These are phyloP conservation scores for Acropora yongei DNA, from an alignment of 64 coral and sea anemone genomes.

Conservation along the genomic window DNA sequence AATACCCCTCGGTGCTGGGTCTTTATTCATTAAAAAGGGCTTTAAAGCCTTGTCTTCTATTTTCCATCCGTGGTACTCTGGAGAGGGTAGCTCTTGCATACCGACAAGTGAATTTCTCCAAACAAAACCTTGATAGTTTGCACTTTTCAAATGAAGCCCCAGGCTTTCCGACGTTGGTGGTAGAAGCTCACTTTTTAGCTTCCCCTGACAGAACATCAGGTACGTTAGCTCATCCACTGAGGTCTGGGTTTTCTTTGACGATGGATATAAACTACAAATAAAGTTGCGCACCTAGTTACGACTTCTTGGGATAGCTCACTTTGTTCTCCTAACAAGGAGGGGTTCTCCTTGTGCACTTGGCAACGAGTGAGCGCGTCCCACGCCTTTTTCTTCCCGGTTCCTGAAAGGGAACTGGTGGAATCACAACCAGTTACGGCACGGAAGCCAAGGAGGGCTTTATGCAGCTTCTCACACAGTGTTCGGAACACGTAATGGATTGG, in stretches of 20 bases:
- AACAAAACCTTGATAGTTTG: conserved; percentile 47
- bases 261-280: conserved; percentile 33
- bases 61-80: conserved; percentile 19
- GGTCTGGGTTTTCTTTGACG: not conserved
- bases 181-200: not conserved
- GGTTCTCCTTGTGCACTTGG: conserved; percentile 53
- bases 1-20: conserved; percentile 25
- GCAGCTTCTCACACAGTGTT: not conserved
- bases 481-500: not conserved
- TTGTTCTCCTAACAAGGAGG: conserved; percentile 22
- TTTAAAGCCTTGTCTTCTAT: not conserved
- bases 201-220: conserved; percentile 42
- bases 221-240: not conserved
- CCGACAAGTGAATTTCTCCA: conserved; percentile 38
- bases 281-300: conserved; percentile 24
- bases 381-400: conserved; percentile 46
- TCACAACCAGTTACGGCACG: conserved; percentile 55
- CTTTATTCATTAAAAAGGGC: conserved; percentile 30
- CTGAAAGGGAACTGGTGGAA: conserved; percentile 30
- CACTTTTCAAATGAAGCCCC: conserved; percentile 37
- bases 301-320: conserved; percentile 1
- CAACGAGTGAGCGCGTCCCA: conserved; percentile 5
- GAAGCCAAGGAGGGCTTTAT: conserved; percentile 43
- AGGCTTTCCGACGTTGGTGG: conserved; percentile 48
- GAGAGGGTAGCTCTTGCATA: conserved; percentile 42